Conservation (phyloP, 2,113 vertebrate species). For the Hyperopisus bebe region DNA sequence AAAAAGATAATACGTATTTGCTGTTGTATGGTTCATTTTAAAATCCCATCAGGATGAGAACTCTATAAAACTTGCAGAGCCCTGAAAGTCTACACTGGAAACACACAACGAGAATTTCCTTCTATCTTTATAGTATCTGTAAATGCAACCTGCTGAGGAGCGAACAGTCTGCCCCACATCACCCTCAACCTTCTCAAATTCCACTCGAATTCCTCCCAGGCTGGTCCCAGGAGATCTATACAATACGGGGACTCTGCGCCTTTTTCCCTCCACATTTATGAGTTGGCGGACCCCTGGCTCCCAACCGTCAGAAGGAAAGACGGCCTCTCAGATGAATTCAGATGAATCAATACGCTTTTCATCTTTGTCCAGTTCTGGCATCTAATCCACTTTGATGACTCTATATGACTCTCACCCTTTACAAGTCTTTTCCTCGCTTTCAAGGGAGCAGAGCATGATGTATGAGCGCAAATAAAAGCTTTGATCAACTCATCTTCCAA, state of each 20-base stretch:
- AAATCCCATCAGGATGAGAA: slow-evolving; percentile 2
- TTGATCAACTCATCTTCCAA: background rate
- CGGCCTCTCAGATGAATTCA: background rate
- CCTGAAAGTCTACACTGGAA: background rate
- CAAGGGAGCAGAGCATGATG: background rate
- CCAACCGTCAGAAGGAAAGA: background rate
- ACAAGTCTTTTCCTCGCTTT: background rate
- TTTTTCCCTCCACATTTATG: background rate
- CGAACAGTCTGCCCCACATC: background rate
- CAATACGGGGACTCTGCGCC: background rate
- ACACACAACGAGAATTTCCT: background rate
- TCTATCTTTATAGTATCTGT: background rate
- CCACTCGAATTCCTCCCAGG: background rate
- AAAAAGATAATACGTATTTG: slow-evolving; percentile 2
- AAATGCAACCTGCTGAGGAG: slow-evolving; percentile 1
- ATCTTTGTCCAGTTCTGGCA: slow-evolving; percentile 3
- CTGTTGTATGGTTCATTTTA: slow-evolving; percentile 1
- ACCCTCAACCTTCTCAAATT: background rate
- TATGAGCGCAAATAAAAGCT: background rate
- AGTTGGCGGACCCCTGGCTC: background rate
- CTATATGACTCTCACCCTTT: background rate
- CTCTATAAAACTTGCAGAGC: background rate
- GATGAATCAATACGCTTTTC: slow-evolving; percentile 8
- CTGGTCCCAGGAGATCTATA: background rate
- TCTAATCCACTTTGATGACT: background rate